Conservation (phyloP, 1,140 invertebrate genomes). For the Aethina tumida region DNA sequence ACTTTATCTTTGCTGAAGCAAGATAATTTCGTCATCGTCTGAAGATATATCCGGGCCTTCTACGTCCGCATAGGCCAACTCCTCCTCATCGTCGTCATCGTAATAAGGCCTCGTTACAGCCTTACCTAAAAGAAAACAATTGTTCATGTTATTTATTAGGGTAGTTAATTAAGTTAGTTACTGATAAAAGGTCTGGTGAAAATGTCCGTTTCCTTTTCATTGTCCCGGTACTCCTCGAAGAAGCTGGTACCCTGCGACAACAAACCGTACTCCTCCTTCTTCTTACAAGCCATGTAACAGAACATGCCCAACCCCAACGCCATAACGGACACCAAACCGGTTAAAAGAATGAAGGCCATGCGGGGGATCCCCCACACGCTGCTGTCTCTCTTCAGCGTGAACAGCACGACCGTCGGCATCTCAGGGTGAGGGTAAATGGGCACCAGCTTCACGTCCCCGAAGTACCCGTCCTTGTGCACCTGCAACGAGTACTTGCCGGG, state of each 20-base stretch:
- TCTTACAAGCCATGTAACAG: slow-evolving; percentile 36
- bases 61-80: slow-evolving; percentile 17
- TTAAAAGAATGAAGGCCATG: slow-evolving; percentile 58
- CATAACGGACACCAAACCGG: slow-evolving; percentile 44
- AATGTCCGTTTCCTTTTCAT: slow-evolving; percentile 51
- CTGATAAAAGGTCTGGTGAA: slow-evolving; percentile 47
- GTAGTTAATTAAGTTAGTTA: slow-evolving; percentile 21
- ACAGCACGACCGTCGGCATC: slow-evolving; percentile 45
- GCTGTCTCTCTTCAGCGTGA: slow-evolving; percentile 55
- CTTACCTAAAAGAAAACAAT: slow-evolving; percentile 19
- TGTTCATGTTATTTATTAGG: neutral
- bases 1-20: no score
- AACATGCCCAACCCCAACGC: slow-evolving; percentile 37
- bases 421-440: slow-evolving; percentile 36
- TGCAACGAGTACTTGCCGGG: slow-evolving; percentile 45
- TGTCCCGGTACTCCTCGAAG: slow-evolving; percentile 39
- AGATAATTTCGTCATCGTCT: slow-evolving; percentile 23
- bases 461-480: slow-evolving; percentile 46
- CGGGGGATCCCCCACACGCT: slow-evolving; percentile 61
- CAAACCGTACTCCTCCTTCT: slow-evolving; percentile 37
- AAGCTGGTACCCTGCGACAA: slow-evolving; percentile 19
- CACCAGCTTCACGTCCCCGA: slow-evolving; percentile 42
- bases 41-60: slow-evolving; percentile 10
- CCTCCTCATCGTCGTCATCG: slow-evolving; percentile 29
- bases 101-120: slow-evolving; percentile 32